A percentile compares a stretch with the other conserved stretches of the same genome.
phyloP scores from a whole-genome alignment of 2,888 invertebrate genomes.

The Dryadula phaetusa region DNA sequence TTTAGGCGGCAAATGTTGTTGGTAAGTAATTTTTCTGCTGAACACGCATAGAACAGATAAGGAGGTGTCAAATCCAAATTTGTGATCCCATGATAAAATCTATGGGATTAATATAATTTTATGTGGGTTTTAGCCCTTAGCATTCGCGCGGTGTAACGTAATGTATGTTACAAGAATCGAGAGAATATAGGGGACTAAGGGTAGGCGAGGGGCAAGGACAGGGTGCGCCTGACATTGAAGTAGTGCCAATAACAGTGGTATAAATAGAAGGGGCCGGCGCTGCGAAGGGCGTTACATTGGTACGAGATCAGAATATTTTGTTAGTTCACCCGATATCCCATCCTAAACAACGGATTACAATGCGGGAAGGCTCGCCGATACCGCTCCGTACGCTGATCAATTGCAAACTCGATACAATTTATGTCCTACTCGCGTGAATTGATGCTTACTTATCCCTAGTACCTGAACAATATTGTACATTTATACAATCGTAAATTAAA shows the following conservation, averaged over 20 bases:
- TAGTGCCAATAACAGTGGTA: slow-evolving; percentile 85
- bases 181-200: slow-evolving; percentile 66
- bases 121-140: slow-evolving; percentile 65
- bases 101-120: slow-evolving; percentile 81
- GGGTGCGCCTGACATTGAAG: slow-evolving; percentile 85
- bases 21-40: slow-evolving; percentile 1
- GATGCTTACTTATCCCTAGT: slow-evolving; percentile 43
- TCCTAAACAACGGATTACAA: slow-evolving; percentile 82
- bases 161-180: slow-evolving; percentile 73
- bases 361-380: slow-evolving; percentile 74
- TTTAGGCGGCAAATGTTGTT: slow-evolving; percentile 19
- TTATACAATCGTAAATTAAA: slow-evolving; percentile 31
- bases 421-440: slow-evolving; percentile 58
- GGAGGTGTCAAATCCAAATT: slow-evolving; percentile 72
- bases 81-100: slow-evolving; percentile 77
- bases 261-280: slow-evolving; percentile 80
- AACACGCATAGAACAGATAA: slow-evolving; percentile 36
- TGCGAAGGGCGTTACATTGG: slow-evolving; percentile 78
- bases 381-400: slow-evolving; percentile 69
- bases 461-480: slow-evolving; percentile 37
- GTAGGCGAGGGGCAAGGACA: slow-evolving; percentile 69
- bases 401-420: slow-evolving; percentile 69
- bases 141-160: slow-evolving; percentile 77
- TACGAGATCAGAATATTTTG: slow-evolving; percentile 84
- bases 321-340: slow-evolving; percentile 63